These are phyloP conservation scores for Ooceraea biroi DNA, from an alignment of 1,140 invertebrate genomes.

Conservation along the genomic window DNA sequence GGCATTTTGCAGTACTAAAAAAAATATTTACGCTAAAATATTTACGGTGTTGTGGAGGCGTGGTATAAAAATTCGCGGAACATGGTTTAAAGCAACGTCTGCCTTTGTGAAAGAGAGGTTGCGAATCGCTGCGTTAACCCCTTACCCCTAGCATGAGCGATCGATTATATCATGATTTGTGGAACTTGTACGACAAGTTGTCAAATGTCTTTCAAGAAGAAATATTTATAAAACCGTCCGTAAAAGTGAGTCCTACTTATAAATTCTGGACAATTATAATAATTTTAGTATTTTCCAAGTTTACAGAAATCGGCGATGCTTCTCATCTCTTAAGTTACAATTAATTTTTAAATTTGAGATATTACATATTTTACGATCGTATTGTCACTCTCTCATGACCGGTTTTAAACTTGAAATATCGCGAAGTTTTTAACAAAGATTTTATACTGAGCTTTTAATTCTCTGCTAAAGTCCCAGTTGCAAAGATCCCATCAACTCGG, in stretches of 20 bases:
- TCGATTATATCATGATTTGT: conserved; percentile 32
- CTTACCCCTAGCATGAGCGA: conserved; percentile 8
- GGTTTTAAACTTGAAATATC: neutral
- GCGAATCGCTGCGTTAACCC: conserved; percentile 15
- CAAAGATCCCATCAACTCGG: neutral
- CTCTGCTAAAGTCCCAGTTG: neutral
- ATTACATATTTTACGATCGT: no score
- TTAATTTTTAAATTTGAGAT: neutral
- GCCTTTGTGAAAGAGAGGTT: neutral
- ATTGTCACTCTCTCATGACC: no score
- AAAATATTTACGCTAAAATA: neutral
- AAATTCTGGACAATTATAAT: neutral
- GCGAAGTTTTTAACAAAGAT: neutral
- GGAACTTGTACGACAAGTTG: conserved; percentile 13
- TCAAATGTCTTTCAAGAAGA: neutral
- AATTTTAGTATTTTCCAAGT: neutral
- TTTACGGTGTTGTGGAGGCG: no score
- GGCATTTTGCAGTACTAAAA: neutral
- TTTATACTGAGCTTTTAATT: conserved; percentile 13
- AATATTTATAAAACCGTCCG: neutral
- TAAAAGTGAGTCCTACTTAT: neutral
- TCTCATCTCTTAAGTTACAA: neutral
- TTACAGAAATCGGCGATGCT: neutral
- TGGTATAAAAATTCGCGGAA: neutral
- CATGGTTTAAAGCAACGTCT: neutral